These are phyloP conservation scores for Garra rufa DNA, from an alignment of 2,113 vertebrate species.

Conservation along the genomic window DNA sequence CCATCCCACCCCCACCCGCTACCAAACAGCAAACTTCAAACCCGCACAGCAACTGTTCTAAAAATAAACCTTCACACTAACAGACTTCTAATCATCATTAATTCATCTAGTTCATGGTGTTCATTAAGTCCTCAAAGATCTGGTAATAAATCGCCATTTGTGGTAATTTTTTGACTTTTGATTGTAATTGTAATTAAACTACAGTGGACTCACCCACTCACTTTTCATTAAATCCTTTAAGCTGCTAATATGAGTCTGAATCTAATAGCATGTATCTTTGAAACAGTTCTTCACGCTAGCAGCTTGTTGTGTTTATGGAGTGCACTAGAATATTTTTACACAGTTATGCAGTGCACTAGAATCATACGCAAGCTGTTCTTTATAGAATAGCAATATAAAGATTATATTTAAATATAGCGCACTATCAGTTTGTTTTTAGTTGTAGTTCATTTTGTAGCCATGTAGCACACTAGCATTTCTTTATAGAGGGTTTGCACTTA, in stretches of 20 bases:
- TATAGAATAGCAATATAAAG: too few relatives aligned
- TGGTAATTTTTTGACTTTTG: not conserved
- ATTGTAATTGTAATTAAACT: not conserved
- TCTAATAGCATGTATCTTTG: not conserved
- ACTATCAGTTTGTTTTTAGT: too few relatives aligned
- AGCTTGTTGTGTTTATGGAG: not conserved
- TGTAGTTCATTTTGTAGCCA: too few relatives aligned
- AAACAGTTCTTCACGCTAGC: not conserved
- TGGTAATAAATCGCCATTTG: not conserved
- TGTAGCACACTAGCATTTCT: not conserved
- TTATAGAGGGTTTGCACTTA: too few relatives aligned
- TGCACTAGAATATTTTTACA: not conserved
- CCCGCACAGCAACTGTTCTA: slow-evolving; percentile 19
- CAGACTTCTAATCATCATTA: slow-evolving; percentile 8
- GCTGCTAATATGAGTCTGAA: not conserved
- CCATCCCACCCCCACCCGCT: not conserved
- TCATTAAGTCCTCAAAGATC: slow-evolving; percentile 9
- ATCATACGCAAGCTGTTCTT: too few relatives aligned
- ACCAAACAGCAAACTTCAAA: not conserved
- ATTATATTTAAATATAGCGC: too few relatives aligned
- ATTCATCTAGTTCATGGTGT: slow-evolving; percentile 24
- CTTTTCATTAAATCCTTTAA: not conserved
- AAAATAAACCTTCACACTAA: slow-evolving; percentile 34
- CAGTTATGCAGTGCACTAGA: not conserved
- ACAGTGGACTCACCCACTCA: not conserved